Evolutionary conservation across 2,888 invertebrate species (phyloP).

Genomic region (Ptychoptera contaminata): DNA sequence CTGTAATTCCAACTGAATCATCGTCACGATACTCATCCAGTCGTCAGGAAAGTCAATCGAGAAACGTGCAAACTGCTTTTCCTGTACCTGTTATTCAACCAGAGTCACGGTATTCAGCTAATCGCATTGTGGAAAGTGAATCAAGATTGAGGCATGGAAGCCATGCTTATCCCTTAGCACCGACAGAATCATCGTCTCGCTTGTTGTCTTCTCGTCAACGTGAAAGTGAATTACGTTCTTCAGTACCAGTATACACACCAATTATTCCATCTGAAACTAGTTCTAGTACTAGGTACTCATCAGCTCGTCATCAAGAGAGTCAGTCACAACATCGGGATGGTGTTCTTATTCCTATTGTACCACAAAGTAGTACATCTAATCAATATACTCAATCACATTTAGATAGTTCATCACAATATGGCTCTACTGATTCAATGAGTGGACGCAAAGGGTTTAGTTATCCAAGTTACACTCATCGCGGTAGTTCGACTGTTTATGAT

Average conservation of each 20-base stretch:
- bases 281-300: conserved; percentile 11
- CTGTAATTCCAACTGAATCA: background rate
- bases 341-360: background rate
- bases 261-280: conserved; percentile 7
- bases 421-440: background rate
- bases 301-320: conserved; percentile 13
- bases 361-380: background rate
- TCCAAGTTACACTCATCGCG: background rate
- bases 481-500: background rate
- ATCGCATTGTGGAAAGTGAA: too few species aligned
- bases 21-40: background rate
- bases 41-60: too few species aligned
- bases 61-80: too few species aligned
- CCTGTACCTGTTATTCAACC: too few species aligned
- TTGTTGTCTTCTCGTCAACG: background rate
- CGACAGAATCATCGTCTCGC: too few species aligned
- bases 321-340: conserved; percentile 11
- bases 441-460: background rate
- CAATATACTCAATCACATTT: background rate
- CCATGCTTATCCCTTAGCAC: too few species aligned
- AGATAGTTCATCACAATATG: background rate
- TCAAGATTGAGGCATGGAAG: too few species aligned
- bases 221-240: conserved; percentile 1
- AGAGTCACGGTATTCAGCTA: too few species aligned
- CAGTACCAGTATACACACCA: conserved; percentile 1